Conservation (phyloP, 2,113 vertebrate species). For the Panurus biarmicus region DNA sequence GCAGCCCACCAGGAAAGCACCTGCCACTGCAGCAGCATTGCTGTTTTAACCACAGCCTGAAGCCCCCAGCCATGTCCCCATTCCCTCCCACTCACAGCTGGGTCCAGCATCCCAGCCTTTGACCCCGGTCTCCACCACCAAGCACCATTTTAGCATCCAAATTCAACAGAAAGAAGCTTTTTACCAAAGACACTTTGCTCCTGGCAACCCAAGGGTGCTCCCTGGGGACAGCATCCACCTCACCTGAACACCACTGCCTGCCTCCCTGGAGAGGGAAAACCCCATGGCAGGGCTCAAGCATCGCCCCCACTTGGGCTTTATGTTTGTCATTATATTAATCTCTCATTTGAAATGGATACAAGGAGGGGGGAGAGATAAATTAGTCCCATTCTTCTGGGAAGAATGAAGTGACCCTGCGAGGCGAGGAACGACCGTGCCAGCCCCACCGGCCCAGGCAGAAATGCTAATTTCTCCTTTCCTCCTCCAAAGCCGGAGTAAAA, state of each 20-base stretch:
- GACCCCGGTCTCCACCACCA: not conserved
- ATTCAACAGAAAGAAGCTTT: not conserved
- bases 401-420: constrained; percentile 46
- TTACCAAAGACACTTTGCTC: not conserved
- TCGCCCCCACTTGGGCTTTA: not conserved
- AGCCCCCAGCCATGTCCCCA: fast-evolving
- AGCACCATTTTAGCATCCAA: not conserved
- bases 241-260: not conserved
- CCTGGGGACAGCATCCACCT: not conserved
- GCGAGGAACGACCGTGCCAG: not conserved
- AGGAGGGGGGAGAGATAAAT: constrained; percentile 46
- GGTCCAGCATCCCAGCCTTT: not conserved
- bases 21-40: not conserved
- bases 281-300: not conserved
- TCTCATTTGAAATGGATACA: constrained; percentile 44
- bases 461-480: constrained; percentile 61
- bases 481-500: constrained; percentile 21
- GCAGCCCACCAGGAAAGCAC: not conserved
- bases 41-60: not conserved
- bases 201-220: fast-evolving
- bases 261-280: not conserved
- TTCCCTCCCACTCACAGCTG: fast-evolving
- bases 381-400: constrained; percentile 58
- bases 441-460: constrained; percentile 32
- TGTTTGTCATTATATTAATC: not conserved